These are phyloP conservation scores for Halictus rubicundus DNA, from an alignment of 1,140 invertebrate genomes.

Conservation along the genomic window DNA sequence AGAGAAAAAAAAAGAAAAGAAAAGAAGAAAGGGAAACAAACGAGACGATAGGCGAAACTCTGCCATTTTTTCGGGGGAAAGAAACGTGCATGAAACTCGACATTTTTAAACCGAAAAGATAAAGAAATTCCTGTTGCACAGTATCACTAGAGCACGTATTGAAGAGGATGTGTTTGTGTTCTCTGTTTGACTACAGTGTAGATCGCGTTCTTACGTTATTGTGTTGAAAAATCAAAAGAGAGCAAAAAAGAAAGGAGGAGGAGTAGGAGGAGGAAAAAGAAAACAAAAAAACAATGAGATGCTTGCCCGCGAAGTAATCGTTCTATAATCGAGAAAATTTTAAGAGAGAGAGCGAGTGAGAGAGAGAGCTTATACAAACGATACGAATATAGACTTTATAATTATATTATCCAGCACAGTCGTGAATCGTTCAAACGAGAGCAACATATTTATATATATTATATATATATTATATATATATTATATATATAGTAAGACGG, in stretches of 20 bases:
- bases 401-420: slow-evolving; percentile 59
- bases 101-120: not conserved
- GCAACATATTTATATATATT: slow-evolving; percentile 63
- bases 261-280: not conserved
- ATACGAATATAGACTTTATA: slow-evolving; percentile 57
- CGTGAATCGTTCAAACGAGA: slow-evolving; percentile 60
- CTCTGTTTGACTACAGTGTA: slow-evolving; percentile 64
- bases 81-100: not conserved
- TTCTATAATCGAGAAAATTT: slow-evolving; percentile 35
- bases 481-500: slow-evolving; percentile 56
- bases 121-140: slow-evolving; percentile 69
- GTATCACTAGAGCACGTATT: slow-evolving; percentile 66
- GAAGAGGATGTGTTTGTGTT: slow-evolving; percentile 65
- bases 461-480: not conserved
- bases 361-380: slow-evolving; percentile 50
- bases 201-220: slow-evolving; percentile 49
- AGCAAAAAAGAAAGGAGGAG: slow-evolving; percentile 7
- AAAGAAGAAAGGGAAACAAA: too few species aligned
- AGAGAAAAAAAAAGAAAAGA: not conserved
- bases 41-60: too few species aligned
- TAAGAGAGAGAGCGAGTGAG: not conserved
- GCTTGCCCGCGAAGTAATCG: slow-evolving; percentile 43
- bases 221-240: slow-evolving; percentile 49
- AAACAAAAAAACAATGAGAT: slow-evolving; percentile 10
- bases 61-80: too few species aligned